A percentile compares a stretch with the other conserved stretches of the same genome.
Conservation (phyloP, 2,113 vertebrate genomes). For the Poeciliopsis occidentalis region DNA sequence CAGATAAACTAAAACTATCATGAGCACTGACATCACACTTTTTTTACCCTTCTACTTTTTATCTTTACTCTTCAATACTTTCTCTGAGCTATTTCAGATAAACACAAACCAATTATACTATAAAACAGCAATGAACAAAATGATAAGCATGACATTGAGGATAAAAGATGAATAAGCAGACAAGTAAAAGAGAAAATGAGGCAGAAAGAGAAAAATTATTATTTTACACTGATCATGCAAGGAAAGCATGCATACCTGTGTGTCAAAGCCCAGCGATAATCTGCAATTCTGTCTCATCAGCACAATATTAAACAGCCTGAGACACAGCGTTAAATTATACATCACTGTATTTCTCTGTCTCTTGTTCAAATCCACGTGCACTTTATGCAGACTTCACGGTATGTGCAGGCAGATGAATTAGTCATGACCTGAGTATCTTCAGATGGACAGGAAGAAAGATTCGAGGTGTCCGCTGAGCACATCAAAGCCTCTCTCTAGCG, state of each 20-base stretch:
- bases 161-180: background rate
- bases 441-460: conserved; percentile 46
- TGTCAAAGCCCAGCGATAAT: conserved; percentile 50
- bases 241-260: conserved; percentile 1
- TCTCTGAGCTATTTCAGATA: background rate
- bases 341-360: conserved; percentile 59
- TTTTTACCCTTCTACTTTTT: background rate
- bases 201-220: background rate
- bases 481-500: conserved; percentile 54
- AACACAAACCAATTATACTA: background rate
- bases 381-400: conserved; percentile 36
- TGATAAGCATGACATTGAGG: background rate
- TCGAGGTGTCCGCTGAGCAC: conserved; percentile 59
- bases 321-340: conserved; percentile 70
- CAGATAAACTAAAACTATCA: background rate
- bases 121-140: background rate
- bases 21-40: background rate
- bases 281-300: conserved; percentile 73
- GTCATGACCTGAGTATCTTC: conserved; percentile 67
- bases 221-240: background rate
- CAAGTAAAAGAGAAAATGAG: background rate
- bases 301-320: conserved; percentile 72
- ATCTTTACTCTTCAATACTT: background rate
- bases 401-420: conserved; percentile 68
- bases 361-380: conserved; percentile 21